Evolutionary conservation across 2,888 invertebrate species (phyloP).

Genomic region (Caenorhabditis japonica): DNA sequence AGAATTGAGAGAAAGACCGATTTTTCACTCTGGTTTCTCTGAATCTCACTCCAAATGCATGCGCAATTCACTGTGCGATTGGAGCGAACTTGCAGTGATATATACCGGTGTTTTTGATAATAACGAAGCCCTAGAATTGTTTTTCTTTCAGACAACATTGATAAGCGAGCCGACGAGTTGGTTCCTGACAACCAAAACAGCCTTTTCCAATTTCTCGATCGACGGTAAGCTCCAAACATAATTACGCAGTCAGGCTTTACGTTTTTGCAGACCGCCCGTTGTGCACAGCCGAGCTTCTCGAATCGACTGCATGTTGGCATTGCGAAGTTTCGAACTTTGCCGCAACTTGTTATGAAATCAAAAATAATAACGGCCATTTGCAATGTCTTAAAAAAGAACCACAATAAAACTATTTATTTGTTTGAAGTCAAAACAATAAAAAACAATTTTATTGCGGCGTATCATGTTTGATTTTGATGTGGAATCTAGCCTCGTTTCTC

Average conservation of each 20-base stretch:
- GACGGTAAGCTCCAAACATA: conserved; percentile 6
- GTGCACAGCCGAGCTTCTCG: conserved; percentile 49
- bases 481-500: conserved; percentile 31
- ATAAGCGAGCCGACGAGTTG: conserved; percentile 28
- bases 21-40: too few relatives aligned
- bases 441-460: neutral
- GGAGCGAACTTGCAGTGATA: too few relatives aligned
- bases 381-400: conserved; percentile 8
- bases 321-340: conserved; percentile 59
- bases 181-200: conserved; percentile 36
- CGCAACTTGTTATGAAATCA: conserved; percentile 29
- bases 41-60: too few relatives aligned
- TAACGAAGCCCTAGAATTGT: neutral
- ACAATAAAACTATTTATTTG: conserved; percentile 37
- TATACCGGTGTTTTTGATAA: too few relatives aligned
- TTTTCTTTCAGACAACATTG: conserved; percentile 12
- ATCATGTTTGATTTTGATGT: conserved; percentile 17
- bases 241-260: too few relatives aligned
- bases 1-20: too few relatives aligned
- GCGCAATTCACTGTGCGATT: too few relatives aligned
- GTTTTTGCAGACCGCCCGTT: conserved; percentile 37
- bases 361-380: neutral
- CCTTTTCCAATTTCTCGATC: conserved; percentile 24
- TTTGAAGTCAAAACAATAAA: neutral
- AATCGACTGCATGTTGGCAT: conserved; percentile 56